Percentiles rank a stretch among this genome's conserved stretches.
These are phyloP conservation scores for Hirtodrosophila cameraria DNA, from an alignment of 2,888 invertebrate species.

Conservation along the genomic window DNA sequence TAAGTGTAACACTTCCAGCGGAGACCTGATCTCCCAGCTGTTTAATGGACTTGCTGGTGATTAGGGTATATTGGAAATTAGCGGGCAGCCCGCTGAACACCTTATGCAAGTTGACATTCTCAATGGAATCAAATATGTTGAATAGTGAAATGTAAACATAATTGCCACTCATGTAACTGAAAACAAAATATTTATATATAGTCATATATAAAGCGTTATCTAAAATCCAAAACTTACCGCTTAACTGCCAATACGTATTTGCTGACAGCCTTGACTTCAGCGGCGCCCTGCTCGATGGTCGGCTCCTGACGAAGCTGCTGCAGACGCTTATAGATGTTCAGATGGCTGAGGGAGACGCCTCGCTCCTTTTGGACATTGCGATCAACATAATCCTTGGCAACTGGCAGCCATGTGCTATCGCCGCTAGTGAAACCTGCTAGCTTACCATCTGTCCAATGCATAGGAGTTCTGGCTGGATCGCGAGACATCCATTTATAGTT, in stretches of 20 bases:
- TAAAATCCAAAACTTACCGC: too few species aligned
- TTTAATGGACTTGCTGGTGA: conserved; percentile 75
- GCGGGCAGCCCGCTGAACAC: conserved; percentile 61
- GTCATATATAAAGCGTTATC: too few species aligned
- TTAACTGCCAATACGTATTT: conserved; percentile 84
- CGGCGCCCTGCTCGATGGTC: conserved; percentile 85
- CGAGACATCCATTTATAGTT: conserved; percentile 86
- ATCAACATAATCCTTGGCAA: conserved; percentile 85
- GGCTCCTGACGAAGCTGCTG: conserved; percentile 84
- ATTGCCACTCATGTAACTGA: conserved; percentile 60
- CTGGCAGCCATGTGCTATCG: conserved; percentile 81
- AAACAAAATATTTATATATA: too few species aligned
- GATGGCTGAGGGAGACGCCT: conserved; percentile 85
- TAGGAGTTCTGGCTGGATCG: conserved; percentile 87
- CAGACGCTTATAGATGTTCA: conserved; percentile 86
- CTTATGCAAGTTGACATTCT: conserved; percentile 82
- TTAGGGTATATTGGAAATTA: conserved; percentile 74
- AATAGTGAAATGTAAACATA: conserved; percentile 84
- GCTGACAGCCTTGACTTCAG: conserved; percentile 82
- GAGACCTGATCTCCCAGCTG: conserved; percentile 68
- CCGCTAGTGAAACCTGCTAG: conserved; percentile 81
- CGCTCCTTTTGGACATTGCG: conserved; percentile 86
- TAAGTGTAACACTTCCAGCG: conserved; percentile 61
- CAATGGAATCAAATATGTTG: conserved; percentile 83
- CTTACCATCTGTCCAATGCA: conserved; percentile 86